A percentile compares a stretch with the other conserved stretches of the same genome.
These are phyloP conservation scores for Aphaenogaster ashmeadi DNA, from an alignment of 1,140 invertebrate species.

Conservation along the genomic window DNA sequence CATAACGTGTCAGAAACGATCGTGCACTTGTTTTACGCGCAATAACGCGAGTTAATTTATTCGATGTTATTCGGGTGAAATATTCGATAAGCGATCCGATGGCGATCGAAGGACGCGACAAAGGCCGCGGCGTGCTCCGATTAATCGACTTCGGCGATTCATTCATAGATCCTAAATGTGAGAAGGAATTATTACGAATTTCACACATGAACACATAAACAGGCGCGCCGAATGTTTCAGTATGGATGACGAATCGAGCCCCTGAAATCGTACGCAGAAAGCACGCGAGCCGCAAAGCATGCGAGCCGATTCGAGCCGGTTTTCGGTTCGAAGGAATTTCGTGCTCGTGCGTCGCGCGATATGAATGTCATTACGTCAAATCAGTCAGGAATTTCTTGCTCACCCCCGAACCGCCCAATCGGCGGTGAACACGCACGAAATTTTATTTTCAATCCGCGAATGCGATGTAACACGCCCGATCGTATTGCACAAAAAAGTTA, in stretches of 20 bases:
- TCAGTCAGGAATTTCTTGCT: not conserved
- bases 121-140: not conserved
- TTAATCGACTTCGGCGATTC: not conserved
- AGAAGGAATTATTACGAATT: not conserved
- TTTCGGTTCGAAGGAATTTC: not conserved
- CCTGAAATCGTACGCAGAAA: not conserved
- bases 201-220: not conserved
- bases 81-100: not conserved
- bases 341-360: not conserved
- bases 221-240: not conserved
- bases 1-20: not conserved
- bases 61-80: not conserved
- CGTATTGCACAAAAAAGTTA: not conserved
- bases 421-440: not conserved
- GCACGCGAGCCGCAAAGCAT: not conserved
- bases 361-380: constrained; percentile 11
- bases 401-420: not conserved
- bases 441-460: not conserved
- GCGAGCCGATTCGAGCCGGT: not conserved
- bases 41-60: constrained; percentile 9
- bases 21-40: not conserved
- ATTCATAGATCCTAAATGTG: not conserved
- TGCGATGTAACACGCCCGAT: not conserved
- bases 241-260: not conserved
- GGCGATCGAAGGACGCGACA: not conserved